A percentile compares a stretch with the other conserved stretches of the same genome.
Conservation (phyloP, 2,113 vertebrate genomes). For the Brachypteracias leptosomus region DNA sequence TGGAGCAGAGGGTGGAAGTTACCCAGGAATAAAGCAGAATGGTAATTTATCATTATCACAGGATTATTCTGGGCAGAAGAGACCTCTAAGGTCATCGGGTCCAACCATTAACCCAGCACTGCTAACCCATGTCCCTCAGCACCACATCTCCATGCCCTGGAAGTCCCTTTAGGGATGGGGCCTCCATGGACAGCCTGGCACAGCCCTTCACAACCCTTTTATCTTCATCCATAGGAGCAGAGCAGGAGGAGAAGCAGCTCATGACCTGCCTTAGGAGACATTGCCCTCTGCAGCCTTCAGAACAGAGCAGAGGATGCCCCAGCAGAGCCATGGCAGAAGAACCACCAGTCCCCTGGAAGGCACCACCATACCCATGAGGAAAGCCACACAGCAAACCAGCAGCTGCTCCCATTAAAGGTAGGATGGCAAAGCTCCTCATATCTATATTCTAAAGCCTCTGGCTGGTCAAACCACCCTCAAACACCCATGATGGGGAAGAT, state of each 20-base stretch:
- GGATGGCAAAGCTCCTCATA: accelerated
- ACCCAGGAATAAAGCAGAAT: too few relatives aligned
- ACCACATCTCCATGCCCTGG: not conserved
- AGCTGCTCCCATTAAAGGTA: not conserved
- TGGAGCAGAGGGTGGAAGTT: not conserved
- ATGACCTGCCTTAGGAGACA: accelerated
- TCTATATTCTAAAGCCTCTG: not conserved
- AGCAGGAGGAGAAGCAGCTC: not conserved
- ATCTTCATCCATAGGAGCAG: not conserved
- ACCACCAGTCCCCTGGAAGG: accelerated
- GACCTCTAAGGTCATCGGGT: not conserved
- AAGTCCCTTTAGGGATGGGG: not conserved
- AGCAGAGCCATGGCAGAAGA: not conserved
- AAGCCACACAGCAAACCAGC: too few relatives aligned
- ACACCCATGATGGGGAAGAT: accelerated
- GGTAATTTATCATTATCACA: not conserved
- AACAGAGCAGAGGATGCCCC: accelerated
- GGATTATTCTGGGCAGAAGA: not conserved
- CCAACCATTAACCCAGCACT: not conserved
- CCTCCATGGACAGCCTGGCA: not conserved
- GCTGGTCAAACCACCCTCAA: not conserved
- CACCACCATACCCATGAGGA: accelerated
- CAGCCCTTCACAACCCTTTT: not conserved
- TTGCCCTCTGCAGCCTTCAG: too few relatives aligned
- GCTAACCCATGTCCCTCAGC: not conserved